These are phyloP conservation scores for Apotomis betuletana DNA, from an alignment of 2,888 invertebrate genomes.

Conservation along the genomic window DNA sequence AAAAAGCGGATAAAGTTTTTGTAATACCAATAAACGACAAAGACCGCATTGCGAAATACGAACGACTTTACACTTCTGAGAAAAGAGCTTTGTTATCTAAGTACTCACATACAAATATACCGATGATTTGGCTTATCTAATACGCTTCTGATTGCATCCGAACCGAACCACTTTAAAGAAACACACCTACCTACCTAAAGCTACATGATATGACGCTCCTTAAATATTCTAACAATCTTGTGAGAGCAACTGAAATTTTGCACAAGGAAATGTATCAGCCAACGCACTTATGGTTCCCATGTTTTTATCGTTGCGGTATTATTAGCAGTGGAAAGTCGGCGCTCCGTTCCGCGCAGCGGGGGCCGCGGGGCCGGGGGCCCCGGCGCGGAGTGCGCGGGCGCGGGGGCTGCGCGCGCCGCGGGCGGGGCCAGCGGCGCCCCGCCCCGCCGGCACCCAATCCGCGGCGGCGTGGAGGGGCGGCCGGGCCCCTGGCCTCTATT, in stretches of 20 bases:
- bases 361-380: constrained; percentile 50
- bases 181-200: constrained; percentile 21
- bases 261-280: constrained; percentile 75
- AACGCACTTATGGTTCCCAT: constrained; percentile 80
- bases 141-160: constrained; percentile 28
- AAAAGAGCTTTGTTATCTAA: constrained; percentile 24
- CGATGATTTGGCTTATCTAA: constrained; percentile 25
- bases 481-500: constrained; percentile 81
- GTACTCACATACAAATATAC: constrained; percentile 37
- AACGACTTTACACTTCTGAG: background rate
- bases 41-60: constrained; percentile 7
- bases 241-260: constrained; percentile 58
- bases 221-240: constrained; percentile 7
- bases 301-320: constrained; percentile 81
- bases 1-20: background rate
- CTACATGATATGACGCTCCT: background rate
- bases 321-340: constrained; percentile 60
- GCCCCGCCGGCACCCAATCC: constrained; percentile 73
- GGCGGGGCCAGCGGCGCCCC: constrained; percentile 54
- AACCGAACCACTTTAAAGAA: constrained; percentile 29
- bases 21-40: background rate
- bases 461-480: constrained; percentile 72
- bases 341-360: constrained; percentile 41
- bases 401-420: constrained; percentile 50
- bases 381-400: constrained; percentile 51